A percentile compares a stretch with the other conserved stretches of the same genome.
Conservation (phyloP, 2,888 invertebrate genomes). For the Mechanitis mazaeus region DNA sequence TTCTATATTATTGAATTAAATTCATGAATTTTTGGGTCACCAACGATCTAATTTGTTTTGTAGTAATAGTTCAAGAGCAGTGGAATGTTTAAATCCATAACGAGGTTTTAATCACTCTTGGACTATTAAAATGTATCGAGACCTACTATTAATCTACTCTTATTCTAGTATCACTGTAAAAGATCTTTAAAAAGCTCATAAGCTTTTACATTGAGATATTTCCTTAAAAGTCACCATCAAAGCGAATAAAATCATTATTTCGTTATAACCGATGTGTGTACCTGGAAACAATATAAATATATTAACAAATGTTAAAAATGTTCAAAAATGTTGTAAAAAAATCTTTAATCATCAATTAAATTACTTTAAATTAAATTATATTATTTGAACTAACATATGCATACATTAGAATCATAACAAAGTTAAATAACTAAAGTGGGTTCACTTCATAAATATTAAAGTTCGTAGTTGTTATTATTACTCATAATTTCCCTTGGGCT, state of each 20-base stretch:
- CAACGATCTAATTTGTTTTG: constrained; percentile 22
- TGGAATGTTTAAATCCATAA: constrained; percentile 9
- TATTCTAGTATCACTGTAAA: constrained; percentile 66
- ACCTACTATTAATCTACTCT: constrained; percentile 55
- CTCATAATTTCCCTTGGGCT: constrained; percentile 21
- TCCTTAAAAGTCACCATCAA: constrained; percentile 47
- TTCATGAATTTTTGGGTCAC: constrained; percentile 27
- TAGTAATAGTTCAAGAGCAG: constrained; percentile 21
- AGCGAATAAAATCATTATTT: constrained; percentile 38
- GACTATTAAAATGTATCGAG: constrained; percentile 28
- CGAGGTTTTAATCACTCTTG: constrained; percentile 18
- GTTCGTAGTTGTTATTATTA: constrained; percentile 15
- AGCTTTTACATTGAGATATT: constrained; percentile 60
- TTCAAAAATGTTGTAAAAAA: not conserved
- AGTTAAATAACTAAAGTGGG: constrained; percentile 10
- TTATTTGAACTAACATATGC: not conserved
- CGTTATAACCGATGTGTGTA: constrained; percentile 39
- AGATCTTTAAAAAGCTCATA: constrained; percentile 61
- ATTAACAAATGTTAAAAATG: constrained; percentile 1
- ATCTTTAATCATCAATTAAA: not conserved
- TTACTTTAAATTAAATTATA: constrained; percentile 10
- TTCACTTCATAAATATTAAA: constrained; percentile 18
- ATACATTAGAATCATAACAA: constrained; percentile 5
- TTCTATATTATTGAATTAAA: constrained; percentile 33
- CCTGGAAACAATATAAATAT: constrained; percentile 50